Evolutionary conservation across 1,140 invertebrate genomes (phyloP).

Genomic region (Drosophila suzukii): DNA sequence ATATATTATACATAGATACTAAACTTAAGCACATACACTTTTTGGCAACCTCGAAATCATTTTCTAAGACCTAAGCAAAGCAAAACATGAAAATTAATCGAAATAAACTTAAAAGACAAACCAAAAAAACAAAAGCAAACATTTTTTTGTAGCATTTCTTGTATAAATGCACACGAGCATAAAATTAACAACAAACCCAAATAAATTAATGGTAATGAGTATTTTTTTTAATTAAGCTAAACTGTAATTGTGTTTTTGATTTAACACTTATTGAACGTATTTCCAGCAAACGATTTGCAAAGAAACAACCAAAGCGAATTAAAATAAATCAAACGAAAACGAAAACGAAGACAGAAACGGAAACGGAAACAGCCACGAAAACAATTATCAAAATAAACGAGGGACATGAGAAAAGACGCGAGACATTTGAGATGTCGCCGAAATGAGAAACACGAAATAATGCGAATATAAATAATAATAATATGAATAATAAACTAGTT

Average conservation of each 20-base stretch:
- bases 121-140: slow-evolving; percentile 5
- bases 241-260: slow-evolving; percentile 34
- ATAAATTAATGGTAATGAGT: slow-evolving; percentile 29
- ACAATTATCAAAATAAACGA: slow-evolving; percentile 28
- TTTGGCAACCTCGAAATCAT: slow-evolving; percentile 41
- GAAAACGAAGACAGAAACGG: background rate
- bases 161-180: slow-evolving; percentile 48
- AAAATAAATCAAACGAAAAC: slow-evolving; percentile 26
- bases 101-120: slow-evolving; percentile 12
- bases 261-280: slow-evolving; percentile 9
- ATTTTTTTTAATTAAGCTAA: slow-evolving; percentile 50
- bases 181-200: slow-evolving; percentile 13
- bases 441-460: slow-evolving; percentile 19
- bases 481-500: slow-evolving; percentile 69
- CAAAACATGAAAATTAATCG: slow-evolving; percentile 10
- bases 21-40: slow-evolving; percentile 41
- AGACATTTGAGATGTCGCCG: slow-evolving; percentile 5
- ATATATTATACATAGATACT: slow-evolving; percentile 40
- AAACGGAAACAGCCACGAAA: slow-evolving; percentile 14
- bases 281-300: slow-evolving; percentile 13
- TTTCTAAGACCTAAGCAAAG: slow-evolving; percentile 40
- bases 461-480: slow-evolving; percentile 72
- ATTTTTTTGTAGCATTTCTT: slow-evolving; percentile 54
- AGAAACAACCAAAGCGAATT: background rate
- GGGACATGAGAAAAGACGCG: slow-evolving; percentile 7